Evolutionary conservation across 2,113 vertebrate species (phyloP).

Genomic region (Arvicanthis niloticus): DNA sequence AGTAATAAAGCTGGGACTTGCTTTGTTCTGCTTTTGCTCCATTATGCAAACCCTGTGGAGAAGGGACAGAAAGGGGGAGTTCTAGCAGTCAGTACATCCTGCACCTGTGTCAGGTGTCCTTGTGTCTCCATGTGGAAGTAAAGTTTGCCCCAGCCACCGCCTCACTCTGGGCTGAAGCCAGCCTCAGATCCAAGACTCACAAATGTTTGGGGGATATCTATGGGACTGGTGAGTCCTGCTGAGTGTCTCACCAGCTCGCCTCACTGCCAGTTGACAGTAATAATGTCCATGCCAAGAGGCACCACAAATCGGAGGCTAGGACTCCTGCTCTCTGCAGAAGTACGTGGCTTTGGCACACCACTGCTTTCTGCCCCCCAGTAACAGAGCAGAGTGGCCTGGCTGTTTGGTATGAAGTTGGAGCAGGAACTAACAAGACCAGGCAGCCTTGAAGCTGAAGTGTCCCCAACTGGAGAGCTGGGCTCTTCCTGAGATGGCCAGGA

Average conservation of each 20-base stretch:
- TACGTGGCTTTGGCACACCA: background rate
- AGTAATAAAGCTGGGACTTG: background rate
- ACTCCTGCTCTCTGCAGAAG: background rate
- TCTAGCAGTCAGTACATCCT: too few relatives aligned
- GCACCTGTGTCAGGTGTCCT: background rate
- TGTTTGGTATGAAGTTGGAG: background rate
- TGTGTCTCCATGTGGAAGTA: background rate
- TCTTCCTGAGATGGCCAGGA: background rate
- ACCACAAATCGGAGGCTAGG: fast-evolving
- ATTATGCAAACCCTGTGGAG: background rate
- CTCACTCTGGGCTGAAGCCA: fast-evolving
- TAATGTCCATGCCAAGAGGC: fast-evolving
- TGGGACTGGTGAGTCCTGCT: background rate
- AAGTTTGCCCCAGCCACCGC: background rate
- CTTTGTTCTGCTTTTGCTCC: background rate
- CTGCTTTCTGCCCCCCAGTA: background rate
- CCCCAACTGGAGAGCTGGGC: background rate
- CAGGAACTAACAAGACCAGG: background rate
- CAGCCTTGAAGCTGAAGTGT: background rate
- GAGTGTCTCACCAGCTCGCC: fast-evolving
- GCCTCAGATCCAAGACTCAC: fast-evolving
- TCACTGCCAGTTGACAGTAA: fast-evolving
- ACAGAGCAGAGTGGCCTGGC: background rate
- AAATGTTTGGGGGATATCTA: background rate
- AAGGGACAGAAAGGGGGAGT: background rate